A percentile compares a stretch with the other conserved stretches of the same genome.
Conservation (phyloP, 2,888 invertebrate genomes). For the Agonopterix arenella region DNA sequence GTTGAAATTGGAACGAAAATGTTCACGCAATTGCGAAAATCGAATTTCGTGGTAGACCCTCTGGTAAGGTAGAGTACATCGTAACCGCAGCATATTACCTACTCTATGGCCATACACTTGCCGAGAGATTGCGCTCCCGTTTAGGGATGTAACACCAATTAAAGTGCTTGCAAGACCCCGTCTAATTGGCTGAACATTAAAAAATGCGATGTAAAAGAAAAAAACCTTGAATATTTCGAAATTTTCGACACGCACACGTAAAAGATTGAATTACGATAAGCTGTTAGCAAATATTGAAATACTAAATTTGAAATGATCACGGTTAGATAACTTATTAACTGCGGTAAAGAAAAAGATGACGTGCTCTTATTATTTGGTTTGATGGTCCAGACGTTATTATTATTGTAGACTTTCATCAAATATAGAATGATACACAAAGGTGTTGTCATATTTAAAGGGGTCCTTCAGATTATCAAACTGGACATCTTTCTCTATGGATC, state of each 20-base stretch:
- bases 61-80: too few species aligned
- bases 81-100: too few species aligned
- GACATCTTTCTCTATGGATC: too few species aligned
- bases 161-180: neutral
- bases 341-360: neutral
- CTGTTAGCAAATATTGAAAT: conserved; percentile 18
- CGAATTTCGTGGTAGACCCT: too few species aligned
- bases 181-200: conserved; percentile 12
- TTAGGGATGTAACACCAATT: conserved; percentile 9
- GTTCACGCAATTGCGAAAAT: too few species aligned
- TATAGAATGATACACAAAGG: too few species aligned
- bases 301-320: conserved; percentile 11
- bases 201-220: neutral
- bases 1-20: too few species aligned
- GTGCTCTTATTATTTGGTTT: neutral
- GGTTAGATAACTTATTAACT: neutral
- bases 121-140: conserved; percentile 5
- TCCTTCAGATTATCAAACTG: too few species aligned
- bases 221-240: conserved; percentile 11
- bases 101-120: neutral
- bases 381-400: neutral
- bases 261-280: conserved; percentile 32
- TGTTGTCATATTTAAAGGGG: too few species aligned
- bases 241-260: conserved; percentile 33
- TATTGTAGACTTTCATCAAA: too few species aligned